Evolutionary conservation across 37 sponge, comb jelly and placozoan genomes (phyloP), one percentile per base, ranked within the genome.

Genomic region (Chondrosia reniformis): DNA sequence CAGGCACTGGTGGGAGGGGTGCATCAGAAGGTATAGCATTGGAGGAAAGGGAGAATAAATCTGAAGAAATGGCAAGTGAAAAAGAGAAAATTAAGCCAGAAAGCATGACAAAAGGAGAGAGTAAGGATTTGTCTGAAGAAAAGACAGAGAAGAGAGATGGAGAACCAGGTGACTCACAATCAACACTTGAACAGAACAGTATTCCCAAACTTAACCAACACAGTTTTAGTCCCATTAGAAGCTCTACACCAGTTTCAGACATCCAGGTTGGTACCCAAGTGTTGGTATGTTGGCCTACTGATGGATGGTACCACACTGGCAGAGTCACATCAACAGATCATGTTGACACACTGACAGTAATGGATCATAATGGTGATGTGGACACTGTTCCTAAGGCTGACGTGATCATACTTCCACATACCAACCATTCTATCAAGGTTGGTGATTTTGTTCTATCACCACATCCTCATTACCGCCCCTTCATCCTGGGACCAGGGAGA

Each of bases 271-370:
- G 36, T 12, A 32, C 76, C 32, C 43, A 76, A 12, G 89, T 91
- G 30, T 54, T 91, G 57, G 80, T 78, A 12, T 63, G 85, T 6
- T 91, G 92, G 92, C 69, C 81, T 31, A 84, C 82, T 27, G 84
- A 81, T 79, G 89, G 92, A 3, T 91, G 92, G 92, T 91, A 87
- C 38, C 74, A 46, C 27, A 63, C 22, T n/a, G 65, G 34, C 1
- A 32, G 46, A 33, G 36, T 75, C 12, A 21, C 34, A 15, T 19
- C 5, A 25, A 41, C 56, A 59, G 59, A 77, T 19, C 36, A 24
- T 7, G n/a, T 24, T 76, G 58, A 42, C 34, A 27, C 63, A 22
- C 40, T 17, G 22, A 0, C 30, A 30, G 41, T 54, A 19, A 83
- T 42, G 62, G 67, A 49, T 9, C 30, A 67, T 46, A 7, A 0